Evolutionary conservation across 2,113 vertebrate species (phyloP), one percentile per base, ranked within the genome.

Genomic region (Silurus meridionalis): DNA sequence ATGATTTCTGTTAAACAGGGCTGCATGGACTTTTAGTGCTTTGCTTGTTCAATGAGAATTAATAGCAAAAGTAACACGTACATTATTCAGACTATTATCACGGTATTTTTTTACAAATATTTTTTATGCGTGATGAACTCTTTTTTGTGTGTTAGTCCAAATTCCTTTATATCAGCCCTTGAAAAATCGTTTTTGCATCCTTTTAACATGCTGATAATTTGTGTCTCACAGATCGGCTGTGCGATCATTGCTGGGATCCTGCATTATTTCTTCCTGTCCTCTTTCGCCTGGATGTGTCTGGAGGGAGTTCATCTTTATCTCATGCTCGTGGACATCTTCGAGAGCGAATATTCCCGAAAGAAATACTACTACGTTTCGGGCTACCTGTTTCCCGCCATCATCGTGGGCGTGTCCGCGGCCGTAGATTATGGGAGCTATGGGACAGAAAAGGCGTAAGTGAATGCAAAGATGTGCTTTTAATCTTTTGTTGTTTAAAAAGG

Each of bases 271-370:
- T 99, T 99, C 94, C 93, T 99, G 93, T 97, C 98, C 5, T 97
- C 98, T 87, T 99, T 99, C 94, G 96, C 97, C 87, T 99, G 98
- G 98, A 99, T 99, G 98, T 99, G 97, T 92, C 93, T 99, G 83
- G 98, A 99, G 94, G 98, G 98, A 55, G 96, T 99, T 48, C 98
- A 99, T 92, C 96, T 99, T 87, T 99, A 99, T 92, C 95, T 99
- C 86, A 99, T 99, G 98, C 94, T 99, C 57, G 97, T 99, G 86
- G 98, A 99, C 92, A 97, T 99, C 88, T 99, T 99, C 91, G 98
- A 99, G 94, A 99, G 98, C 74, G 98, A 99, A 96, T 99, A 99
- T 94, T 99, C 98, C 23, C 96, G 98, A 89, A 99, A 97, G 91
- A 99, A 97, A 92, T 99, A 99, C 92, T 99, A 98, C 93, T 99